phyloP scores from a whole-genome alignment of 1,140 invertebrate genomes.

The Drosophila simulans region DNA sequence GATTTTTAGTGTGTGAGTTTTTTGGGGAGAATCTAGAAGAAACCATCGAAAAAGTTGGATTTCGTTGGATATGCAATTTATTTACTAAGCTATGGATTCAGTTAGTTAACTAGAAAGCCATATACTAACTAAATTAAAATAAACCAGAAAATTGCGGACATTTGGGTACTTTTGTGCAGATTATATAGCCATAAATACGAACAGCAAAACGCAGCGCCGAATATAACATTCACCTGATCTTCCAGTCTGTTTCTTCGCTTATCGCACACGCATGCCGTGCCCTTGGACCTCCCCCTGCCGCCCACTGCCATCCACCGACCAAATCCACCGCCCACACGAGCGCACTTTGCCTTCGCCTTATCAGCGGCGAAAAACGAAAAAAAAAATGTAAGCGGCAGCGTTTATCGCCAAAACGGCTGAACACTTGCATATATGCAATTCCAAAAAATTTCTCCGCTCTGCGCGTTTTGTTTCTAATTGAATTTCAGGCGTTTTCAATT shows the following conservation, averaged over 20 bases:
- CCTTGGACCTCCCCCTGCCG: constrained; percentile 26
- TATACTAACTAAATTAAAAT: constrained; percentile 2
- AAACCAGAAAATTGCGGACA: no score
- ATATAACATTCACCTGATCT: constrained; percentile 23
- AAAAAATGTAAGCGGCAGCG: constrained; percentile 2
- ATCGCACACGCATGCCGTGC: constrained; percentile 63
- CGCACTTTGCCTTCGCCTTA: constrained; percentile 35
- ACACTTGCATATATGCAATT: constrained; percentile 43
- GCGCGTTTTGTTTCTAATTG: constrained; percentile 47
- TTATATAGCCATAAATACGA: constrained; percentile 3
- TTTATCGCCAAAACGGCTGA: constrained; percentile 30
- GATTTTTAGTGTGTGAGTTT: no score
- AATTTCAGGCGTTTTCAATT: constrained; percentile 48
- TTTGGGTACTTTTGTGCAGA: neutral
- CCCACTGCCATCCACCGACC: constrained; percentile 1
- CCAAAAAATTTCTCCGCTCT: constrained; percentile 17
- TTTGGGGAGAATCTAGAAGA: no score
- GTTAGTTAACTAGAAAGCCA: neutral
- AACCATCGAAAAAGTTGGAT: neutral
- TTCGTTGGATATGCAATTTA: no score
- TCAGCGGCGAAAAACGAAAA: constrained; percentile 3
- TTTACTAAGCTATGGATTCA: no score
- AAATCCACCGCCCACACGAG: constrained; percentile 14
- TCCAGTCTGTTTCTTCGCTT: constrained; percentile 24
- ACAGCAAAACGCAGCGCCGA: constrained; percentile 3